phyloP scores from a whole-genome alignment of 2,797 vertebrate genomes.

The Hafferia zeledoni region DNA sequence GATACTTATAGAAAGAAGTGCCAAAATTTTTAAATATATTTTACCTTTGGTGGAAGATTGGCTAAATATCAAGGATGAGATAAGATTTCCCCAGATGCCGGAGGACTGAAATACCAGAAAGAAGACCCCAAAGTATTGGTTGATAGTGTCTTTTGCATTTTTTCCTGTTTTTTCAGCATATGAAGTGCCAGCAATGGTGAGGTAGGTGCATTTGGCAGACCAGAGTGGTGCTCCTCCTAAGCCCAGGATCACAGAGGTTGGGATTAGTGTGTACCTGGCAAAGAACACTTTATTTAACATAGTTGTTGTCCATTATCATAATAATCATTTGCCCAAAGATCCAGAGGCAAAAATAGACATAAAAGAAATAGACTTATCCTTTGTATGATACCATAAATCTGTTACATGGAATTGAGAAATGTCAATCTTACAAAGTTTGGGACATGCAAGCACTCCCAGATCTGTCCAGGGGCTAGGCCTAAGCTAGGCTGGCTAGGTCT shows the following conservation, averaged over 20 bases:
- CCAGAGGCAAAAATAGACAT: not conserved
- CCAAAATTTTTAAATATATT: not conserved
- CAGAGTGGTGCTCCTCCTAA: constrained; percentile 91
- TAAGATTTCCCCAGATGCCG: constrained; percentile 93
- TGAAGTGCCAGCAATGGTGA: constrained; percentile 84
- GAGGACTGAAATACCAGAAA: constrained; percentile 94
- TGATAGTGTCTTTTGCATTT: constrained; percentile 84
- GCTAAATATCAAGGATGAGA: constrained; percentile 91
- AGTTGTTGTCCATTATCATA: not conserved
- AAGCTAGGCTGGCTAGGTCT: not conserved
- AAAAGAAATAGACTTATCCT: not conserved
- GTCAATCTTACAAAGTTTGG: not conserved
- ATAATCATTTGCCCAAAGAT: not conserved
- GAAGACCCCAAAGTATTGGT: constrained; percentile 93
- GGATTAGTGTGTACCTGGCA: constrained; percentile 90
- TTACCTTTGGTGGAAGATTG: constrained; percentile 82
- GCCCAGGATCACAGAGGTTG: constrained; percentile 90
- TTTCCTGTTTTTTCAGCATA: constrained; percentile 78
- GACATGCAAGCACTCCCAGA: not conserved
- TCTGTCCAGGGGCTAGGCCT: not conserved
- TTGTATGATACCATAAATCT: not conserved
- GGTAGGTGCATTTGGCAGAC: constrained; percentile 94
- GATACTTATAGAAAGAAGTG: not conserved
- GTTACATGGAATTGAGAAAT: not conserved
- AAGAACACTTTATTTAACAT: constrained; percentile 34